Evolutionary conservation across 2,888 invertebrate genomes (phyloP).

Genomic region (Apamea anceps): DNA sequence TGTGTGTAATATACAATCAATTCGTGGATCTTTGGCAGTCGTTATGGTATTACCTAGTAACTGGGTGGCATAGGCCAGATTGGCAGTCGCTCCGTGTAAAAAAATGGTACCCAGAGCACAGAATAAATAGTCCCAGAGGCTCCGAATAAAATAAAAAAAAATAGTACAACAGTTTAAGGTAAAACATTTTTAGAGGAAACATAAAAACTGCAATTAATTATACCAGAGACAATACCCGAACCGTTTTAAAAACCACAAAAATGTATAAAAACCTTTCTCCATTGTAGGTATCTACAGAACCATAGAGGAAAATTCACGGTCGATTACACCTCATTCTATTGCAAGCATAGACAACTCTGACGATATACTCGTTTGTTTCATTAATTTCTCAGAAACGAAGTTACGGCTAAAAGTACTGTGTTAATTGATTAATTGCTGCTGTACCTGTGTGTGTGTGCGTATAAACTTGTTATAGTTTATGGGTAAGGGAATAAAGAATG

Average conservation of each 20-base stretch:
- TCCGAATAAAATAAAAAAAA: not conserved
- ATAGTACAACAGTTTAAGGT: not conserved
- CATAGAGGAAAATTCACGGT: conserved; percentile 40
- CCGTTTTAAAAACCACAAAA: not conserved
- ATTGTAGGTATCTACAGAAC: conserved; percentile 59
- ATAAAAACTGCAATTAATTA: not conserved
- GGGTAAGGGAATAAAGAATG: not conserved
- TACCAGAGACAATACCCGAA: not conserved
- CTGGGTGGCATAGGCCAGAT: too few relatives aligned
- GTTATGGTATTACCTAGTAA: too few relatives aligned
- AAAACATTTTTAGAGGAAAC: not conserved
- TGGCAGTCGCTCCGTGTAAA: too few relatives aligned
- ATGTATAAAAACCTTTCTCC: too few relatives aligned
- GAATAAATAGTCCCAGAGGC: too few relatives aligned
- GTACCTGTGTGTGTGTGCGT: not conserved
- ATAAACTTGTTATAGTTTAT: conserved; percentile 23
- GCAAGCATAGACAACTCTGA: conserved; percentile 36
- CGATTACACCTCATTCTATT: conserved; percentile 31
- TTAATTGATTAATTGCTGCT: conserved; percentile 65
- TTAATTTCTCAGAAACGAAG: conserved; percentile 58
- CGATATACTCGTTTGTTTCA: conserved; percentile 55
- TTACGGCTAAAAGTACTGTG: conserved; percentile 51
- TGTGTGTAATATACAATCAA: not conserved
- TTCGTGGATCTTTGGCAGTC: too few relatives aligned
- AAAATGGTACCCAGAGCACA: too few relatives aligned